Evolutionary conservation across 2,797 vertebrate species (phyloP).

Genomic region (Parauchenoglanis punctatus): DNA sequence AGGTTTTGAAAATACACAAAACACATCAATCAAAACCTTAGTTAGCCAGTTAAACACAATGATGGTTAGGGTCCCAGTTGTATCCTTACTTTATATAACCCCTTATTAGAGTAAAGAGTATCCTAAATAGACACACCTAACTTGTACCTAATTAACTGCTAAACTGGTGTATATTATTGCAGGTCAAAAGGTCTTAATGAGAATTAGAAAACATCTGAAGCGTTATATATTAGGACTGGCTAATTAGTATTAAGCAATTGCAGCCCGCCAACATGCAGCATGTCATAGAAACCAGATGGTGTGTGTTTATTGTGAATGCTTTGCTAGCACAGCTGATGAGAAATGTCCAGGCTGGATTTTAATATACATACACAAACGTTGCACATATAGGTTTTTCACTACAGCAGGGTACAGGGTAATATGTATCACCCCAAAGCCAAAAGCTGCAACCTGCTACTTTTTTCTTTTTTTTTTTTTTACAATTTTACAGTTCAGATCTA

Average conservation of each 20-base stretch:
- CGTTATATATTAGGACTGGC: background rate
- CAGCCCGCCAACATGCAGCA: background rate
- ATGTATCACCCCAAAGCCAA: background rate
- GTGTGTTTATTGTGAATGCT: background rate
- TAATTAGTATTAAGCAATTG: conserved; percentile 14
- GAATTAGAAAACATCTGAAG: conserved; percentile 7
- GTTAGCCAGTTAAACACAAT: background rate
- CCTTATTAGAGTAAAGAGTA: background rate
- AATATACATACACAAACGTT: background rate
- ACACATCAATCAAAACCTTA: background rate
- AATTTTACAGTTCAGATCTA: background rate
- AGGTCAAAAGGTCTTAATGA: background rate
- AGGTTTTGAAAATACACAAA: background rate
- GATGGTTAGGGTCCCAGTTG: background rate
- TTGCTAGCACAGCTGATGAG: conserved; percentile 6
- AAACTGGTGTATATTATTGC: background rate
- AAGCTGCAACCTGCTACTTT: background rate
- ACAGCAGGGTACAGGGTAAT: background rate
- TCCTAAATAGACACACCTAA: background rate
- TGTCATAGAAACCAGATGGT: conserved; percentile 21
- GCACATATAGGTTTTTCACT: background rate
- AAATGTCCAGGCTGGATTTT: conserved; percentile 10
- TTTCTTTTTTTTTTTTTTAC: too few species aligned
- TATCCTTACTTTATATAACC: background rate
- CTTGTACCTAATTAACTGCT: background rate